Base-by-base conservation (phyloP, 1,140 invertebrate genomes). In the Drosophila trapezifrons region DNA sequence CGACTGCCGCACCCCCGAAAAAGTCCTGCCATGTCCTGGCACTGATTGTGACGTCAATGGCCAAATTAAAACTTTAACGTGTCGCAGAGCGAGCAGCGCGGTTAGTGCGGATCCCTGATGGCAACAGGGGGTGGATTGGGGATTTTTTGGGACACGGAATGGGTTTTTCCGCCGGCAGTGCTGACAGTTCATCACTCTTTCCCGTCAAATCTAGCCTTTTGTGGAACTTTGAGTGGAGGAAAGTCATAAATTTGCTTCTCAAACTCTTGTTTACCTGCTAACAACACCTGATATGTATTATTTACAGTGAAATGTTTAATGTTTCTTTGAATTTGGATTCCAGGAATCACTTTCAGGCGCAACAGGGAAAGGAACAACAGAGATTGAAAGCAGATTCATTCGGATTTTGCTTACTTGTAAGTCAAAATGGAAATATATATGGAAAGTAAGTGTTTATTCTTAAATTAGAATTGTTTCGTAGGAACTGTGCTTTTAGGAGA, bases 31-130 rank as follows among this genome's bases (percentile, higher is more conserved):
- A n/a, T 43, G 35, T 27, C 64, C 45, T 25, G 43, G 32, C 82
- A 75, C 77, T 85, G 81, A 81, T 81, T 80, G 69, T 83, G 83
- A 87, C 84, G 84, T 89, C 83, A 87, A 87, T 80, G 66, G 63
- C 65, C 69, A 74, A 87, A 86, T 86, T 86, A 79, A 86, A 86
- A 87, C 84, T 89, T 86, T 75, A 86, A 89, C 79, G 86, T 86
- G 83, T 86, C 69, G 78, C 81, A 65, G 69, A 66, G 57, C 51
- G 35, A 62, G 59, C 51, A 22, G 51, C 51, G 51, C 46, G 47
- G 63, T 42, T 59, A 58, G 46, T 40, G 71, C 13, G 46, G 49
- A 49, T 56, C 25, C 54, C 46, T 58, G 40, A 46, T 60, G 73
- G 17, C 17, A 15, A 27, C 12, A 3, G 32, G 32, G 42, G 40